phyloP scores from a whole-genome alignment of 1,140 invertebrate genomes.

The Rhynchophorus ferrugineus region DNA sequence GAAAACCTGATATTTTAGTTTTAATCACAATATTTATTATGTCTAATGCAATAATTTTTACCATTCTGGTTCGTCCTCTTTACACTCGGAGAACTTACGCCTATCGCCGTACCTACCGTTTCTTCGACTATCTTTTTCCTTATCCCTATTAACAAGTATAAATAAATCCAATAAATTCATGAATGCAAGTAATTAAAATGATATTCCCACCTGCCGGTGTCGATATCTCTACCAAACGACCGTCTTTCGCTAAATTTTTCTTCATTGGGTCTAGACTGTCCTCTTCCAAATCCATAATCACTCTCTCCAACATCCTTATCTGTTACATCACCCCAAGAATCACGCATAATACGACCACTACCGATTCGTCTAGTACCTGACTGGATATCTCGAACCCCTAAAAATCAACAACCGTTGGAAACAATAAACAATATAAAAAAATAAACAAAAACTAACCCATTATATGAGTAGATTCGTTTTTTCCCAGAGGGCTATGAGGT shows the following conservation, averaged over 20 bases:
- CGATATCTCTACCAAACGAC: constrained; percentile 45
- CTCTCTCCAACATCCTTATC: constrained; percentile 41
- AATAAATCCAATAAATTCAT: background rate
- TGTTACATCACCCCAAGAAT: constrained; percentile 49
- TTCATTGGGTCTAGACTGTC: constrained; percentile 20
- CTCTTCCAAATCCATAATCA: constrained; percentile 18
- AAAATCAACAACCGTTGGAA: background rate
- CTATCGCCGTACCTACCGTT: constrained; percentile 36
- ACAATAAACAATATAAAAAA: background rate
- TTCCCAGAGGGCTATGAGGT: constrained; percentile 42
- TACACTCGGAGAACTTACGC: constrained; percentile 44
- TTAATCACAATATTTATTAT: background rate
- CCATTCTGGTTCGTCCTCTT: constrained; percentile 59
- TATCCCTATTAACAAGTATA: constrained; percentile 36
- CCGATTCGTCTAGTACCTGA: constrained; percentile 57
- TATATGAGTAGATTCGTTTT: constrained; percentile 21
- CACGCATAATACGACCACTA: constrained; percentile 67
- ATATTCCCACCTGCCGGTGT: constrained; percentile 34
- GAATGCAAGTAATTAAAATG: too few relatives aligned
- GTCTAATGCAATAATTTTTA: constrained; percentile 16
- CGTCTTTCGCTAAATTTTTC: constrained; percentile 35
- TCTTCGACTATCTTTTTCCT: constrained; percentile 40
- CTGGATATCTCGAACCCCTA: constrained; percentile 33
- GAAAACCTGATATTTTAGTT: too few relatives aligned
- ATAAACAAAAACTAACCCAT: constrained; percentile 20